Evolutionary conservation across 2,888 invertebrate genomes (phyloP).

Genomic region (Noctua comes): DNA sequence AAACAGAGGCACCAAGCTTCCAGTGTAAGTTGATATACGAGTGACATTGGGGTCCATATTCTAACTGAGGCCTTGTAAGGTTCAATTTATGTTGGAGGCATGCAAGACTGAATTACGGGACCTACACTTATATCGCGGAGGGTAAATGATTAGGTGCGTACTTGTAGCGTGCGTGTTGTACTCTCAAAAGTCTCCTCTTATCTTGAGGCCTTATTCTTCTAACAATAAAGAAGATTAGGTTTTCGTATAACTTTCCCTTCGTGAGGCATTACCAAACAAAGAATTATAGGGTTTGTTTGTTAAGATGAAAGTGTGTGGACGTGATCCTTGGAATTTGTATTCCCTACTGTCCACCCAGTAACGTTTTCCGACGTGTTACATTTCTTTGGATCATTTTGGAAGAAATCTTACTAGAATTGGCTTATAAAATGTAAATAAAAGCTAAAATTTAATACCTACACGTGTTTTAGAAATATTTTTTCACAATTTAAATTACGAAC

Average conservation of each 20-base stretch:
- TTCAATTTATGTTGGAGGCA: constrained; percentile 62
- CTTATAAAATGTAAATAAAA: background rate
- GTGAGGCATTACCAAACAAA: constrained; percentile 55
- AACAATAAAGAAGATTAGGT: constrained; percentile 59
- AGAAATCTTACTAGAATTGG: background rate
- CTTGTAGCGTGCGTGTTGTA: constrained; percentile 60
- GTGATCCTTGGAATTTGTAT: background rate
- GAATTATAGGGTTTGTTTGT: constrained; percentile 22
- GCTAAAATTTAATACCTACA: background rate
- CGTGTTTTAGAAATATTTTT: background rate
- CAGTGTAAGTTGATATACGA: constrained; percentile 61
- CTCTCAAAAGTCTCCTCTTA: constrained; percentile 53
- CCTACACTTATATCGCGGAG: constrained; percentile 62
- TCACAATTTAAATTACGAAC: background rate
- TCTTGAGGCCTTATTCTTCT: constrained; percentile 37
- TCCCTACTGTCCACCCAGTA: background rate
- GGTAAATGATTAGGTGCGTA: constrained; percentile 73
- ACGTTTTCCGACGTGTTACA: background rate
- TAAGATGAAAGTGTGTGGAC: constrained; percentile 2
- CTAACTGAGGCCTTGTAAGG: constrained; percentile 26
- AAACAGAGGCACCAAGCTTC: constrained; percentile 66
- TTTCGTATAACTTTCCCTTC: constrained; percentile 48
- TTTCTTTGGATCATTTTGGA: background rate
- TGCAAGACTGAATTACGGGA: constrained; percentile 67
- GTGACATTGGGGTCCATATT: constrained; percentile 31